Evolutionary conservation across 2,797 vertebrate genomes (phyloP).

Genomic region (Amazona ochrocephala): DNA sequence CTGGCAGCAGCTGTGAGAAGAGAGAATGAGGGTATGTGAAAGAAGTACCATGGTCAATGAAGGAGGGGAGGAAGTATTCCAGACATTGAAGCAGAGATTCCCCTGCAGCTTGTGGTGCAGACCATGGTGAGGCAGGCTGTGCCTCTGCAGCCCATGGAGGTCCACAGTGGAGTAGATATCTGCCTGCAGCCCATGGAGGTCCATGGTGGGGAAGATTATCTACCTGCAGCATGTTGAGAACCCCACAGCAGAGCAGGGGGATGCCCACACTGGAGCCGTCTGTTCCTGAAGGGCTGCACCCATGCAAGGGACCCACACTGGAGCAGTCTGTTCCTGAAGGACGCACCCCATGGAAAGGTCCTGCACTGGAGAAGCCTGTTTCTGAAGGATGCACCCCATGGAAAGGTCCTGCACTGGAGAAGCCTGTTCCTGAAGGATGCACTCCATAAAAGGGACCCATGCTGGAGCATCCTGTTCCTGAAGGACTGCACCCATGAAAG

Average conservation of each 20-base stretch:
- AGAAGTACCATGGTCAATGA: not conserved
- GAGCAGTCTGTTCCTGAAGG: not conserved
- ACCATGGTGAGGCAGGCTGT: not conserved
- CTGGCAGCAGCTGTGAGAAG: not conserved
- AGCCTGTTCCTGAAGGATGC: not conserved
- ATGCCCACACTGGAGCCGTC: too few species aligned
- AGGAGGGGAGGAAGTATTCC: not conserved
- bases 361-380: too few species aligned
- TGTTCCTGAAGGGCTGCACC: not conserved
- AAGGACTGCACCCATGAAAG: not conserved
- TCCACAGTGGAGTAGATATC: not conserved
- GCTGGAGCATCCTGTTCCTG: not conserved
- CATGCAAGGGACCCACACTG: too few species aligned
- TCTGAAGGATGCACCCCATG: not conserved
- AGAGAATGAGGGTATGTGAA: not conserved
- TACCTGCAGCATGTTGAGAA: too few species aligned
- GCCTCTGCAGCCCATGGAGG: not conserved
- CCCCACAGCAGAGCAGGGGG: not conserved
- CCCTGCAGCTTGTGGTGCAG: fast-evolving
- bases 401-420: not conserved
- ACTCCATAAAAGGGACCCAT: not conserved
- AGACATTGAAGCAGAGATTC: not conserved
- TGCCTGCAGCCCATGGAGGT: too few species aligned
- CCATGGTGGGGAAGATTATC: not conserved
- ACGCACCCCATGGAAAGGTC: not conserved